These are phyloP conservation scores for Melanerpes formicivorus DNA, from an alignment of 2,113 vertebrate species.

Conservation along the genomic window DNA sequence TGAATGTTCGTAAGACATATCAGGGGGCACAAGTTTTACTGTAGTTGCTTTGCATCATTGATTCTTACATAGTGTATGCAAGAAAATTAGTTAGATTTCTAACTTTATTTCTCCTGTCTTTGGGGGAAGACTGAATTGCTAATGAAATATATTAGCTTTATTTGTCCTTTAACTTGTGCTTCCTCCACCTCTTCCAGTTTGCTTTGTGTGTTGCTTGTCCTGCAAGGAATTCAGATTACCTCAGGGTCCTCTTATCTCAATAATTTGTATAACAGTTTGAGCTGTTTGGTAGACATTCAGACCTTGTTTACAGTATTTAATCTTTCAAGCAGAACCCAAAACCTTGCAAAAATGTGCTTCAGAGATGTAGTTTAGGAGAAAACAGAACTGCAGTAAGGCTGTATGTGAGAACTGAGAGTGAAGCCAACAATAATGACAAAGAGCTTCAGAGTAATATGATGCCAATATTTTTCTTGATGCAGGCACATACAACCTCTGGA, in stretches of 20 bases:
- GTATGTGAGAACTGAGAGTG: not conserved
- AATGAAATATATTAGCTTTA: not conserved
- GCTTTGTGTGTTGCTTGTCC: not conserved
- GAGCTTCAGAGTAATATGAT: not conserved
- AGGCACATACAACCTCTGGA: not conserved
- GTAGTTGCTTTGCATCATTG: not conserved
- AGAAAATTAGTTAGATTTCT: not conserved
- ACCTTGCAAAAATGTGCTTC: not conserved
- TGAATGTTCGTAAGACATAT: not conserved
- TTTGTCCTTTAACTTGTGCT: not conserved
- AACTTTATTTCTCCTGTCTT: not conserved
- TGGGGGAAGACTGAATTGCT: not conserved
- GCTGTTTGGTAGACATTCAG: not conserved
- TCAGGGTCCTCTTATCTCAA: not conserved
- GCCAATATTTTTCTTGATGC: slow-evolving; percentile 41
- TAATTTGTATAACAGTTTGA: not conserved
- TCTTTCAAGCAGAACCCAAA: not conserved
- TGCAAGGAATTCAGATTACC: not conserved
- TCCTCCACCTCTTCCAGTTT: not conserved
- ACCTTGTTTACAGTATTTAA: not conserved
- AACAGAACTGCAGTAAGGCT: not conserved
- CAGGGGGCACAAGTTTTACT: not conserved
- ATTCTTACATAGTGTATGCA: not conserved
- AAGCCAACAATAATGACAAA: slow-evolving; percentile 25
- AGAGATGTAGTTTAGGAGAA: not conserved